These are phyloP conservation scores for Hypomesus transpacificus DNA, from an alignment of 2,113 vertebrate species.

Conservation along the genomic window DNA sequence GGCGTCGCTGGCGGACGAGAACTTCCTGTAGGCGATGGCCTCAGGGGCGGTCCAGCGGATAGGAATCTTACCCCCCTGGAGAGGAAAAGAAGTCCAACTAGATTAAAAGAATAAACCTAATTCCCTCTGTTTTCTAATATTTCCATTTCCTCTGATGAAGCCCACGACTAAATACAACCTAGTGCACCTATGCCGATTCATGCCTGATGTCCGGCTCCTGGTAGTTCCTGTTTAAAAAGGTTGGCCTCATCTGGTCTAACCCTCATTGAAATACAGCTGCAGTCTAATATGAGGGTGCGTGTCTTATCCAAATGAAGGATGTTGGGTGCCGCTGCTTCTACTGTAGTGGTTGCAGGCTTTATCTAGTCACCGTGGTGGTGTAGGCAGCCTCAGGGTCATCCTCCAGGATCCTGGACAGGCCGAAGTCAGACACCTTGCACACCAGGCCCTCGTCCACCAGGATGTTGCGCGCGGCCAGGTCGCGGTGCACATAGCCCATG, in stretches of 20 bases:
- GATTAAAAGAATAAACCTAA: not conserved
- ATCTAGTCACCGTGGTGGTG: constrained; percentile 63
- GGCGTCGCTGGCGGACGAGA: constrained; percentile 89
- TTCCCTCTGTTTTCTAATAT: not conserved
- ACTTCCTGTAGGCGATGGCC: constrained; percentile 93
- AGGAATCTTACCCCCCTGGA: constrained; percentile 93
- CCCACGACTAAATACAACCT: too few relatives aligned
- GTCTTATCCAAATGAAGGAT: too few relatives aligned
- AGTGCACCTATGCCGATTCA: not conserved
- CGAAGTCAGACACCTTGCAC: constrained; percentile 97
- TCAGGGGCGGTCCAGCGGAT: constrained; percentile 97
- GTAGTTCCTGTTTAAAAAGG: too few relatives aligned
- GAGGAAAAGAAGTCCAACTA: constrained; percentile 28
- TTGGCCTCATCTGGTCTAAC: too few relatives aligned
- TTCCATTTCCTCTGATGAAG: too few relatives aligned
- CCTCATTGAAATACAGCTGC: too few relatives aligned
- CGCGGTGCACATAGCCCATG: constrained; percentile 75
- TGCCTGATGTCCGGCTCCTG: not conserved
- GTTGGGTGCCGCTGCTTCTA: too few relatives aligned
- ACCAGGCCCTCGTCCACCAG: constrained; percentile 92
- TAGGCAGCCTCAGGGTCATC: constrained; percentile 77
- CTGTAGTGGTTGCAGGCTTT: not conserved
- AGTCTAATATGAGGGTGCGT: too few relatives aligned
- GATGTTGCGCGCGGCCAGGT: constrained; percentile 85
- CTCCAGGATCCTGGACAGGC: constrained; percentile 90